Evolutionary conservation across 2,888 invertebrate species (phyloP).

Genomic region (Tuta absoluta): DNA sequence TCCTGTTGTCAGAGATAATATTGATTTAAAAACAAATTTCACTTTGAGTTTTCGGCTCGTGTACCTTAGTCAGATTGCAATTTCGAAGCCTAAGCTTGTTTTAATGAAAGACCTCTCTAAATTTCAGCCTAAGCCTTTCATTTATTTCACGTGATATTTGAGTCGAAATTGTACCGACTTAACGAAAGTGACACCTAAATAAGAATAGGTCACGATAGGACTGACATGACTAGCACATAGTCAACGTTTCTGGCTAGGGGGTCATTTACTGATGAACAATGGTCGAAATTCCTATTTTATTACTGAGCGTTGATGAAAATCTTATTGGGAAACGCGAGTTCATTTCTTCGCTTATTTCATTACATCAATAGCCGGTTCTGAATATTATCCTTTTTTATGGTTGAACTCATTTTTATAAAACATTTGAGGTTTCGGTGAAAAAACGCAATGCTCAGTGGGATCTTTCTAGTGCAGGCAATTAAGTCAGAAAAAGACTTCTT

Average conservation of each 20-base stretch:
- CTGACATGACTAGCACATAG: conserved; percentile 6
- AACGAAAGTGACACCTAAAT: not conserved
- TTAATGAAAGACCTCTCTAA: not conserved
- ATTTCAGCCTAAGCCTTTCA: conserved; percentile 1
- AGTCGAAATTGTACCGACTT: not conserved
- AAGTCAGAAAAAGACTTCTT: conserved; percentile 19
- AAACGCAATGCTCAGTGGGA: conserved; percentile 7
- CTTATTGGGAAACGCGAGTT: not conserved
- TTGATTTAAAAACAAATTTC: not conserved
- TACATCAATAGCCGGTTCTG: not conserved
- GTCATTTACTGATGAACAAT: conserved; percentile 19
- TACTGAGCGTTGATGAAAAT: conserved; percentile 9
- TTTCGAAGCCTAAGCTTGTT: not conserved
- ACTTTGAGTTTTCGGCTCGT: not conserved
- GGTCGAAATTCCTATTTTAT: conserved; percentile 16
- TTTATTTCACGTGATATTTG: conserved; percentile 6
- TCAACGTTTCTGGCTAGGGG: not conserved
- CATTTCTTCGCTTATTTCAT: not conserved
- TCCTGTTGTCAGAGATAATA: not conserved
- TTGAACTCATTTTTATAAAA: not conserved
- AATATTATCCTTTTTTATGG: not conserved
- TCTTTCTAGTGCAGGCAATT: conserved; percentile 16
- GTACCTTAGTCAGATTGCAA: not conserved
- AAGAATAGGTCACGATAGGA: conserved; percentile 7
- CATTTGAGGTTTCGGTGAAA: not conserved